A percentile compares a stretch with the other conserved stretches of the same genome.
These are phyloP conservation scores for Amniataba percoides DNA, from an alignment of 2,797 vertebrate species.

Conservation along the genomic window DNA sequence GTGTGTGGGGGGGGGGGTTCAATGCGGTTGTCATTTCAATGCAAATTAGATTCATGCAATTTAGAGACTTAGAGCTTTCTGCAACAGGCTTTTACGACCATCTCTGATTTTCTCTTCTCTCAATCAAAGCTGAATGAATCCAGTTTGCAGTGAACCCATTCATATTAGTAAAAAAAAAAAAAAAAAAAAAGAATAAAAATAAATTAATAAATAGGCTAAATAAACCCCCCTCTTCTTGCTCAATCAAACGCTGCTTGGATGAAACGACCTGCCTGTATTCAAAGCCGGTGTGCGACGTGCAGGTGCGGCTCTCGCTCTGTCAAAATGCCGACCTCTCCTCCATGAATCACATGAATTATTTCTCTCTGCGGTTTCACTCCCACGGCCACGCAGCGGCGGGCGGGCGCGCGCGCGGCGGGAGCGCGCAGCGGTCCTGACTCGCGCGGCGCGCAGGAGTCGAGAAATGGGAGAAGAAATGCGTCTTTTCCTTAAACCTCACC, in stretches of 20 bases:
- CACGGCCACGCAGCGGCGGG: slow-evolving; percentile 71
- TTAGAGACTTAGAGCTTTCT: not conserved
- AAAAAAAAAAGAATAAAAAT: too few species aligned
- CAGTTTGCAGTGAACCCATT: slow-evolving; percentile 6
- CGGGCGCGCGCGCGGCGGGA: slow-evolving; percentile 50
- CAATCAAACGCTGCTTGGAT: not conserved
- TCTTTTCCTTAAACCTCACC: slow-evolving; percentile 16
- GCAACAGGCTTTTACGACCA: not conserved
- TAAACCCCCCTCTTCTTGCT: not conserved
- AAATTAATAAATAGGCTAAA: too few species aligned
- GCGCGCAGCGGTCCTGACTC: slow-evolving; percentile 77
- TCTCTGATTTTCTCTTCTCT: not conserved
- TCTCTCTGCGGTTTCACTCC: slow-evolving; percentile 78
- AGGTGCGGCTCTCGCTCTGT: slow-evolving; percentile 17
- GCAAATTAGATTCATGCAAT: not conserved
- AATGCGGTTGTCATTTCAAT: not conserved
- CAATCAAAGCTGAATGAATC: not conserved
- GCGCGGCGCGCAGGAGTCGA: slow-evolving; percentile 59
- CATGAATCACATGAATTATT: slow-evolving; percentile 85
- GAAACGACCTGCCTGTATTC: not conserved
- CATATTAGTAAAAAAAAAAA: slow-evolving; percentile 13
- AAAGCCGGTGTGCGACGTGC: slow-evolving; percentile 27
- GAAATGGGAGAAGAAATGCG: slow-evolving; percentile 30
- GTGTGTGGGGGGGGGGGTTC: too few species aligned
- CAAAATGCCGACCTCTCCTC: slow-evolving; percentile 59